Evolutionary conservation across 2,113 vertebrate genomes (phyloP).

Genomic region (Zingel zingel): DNA sequence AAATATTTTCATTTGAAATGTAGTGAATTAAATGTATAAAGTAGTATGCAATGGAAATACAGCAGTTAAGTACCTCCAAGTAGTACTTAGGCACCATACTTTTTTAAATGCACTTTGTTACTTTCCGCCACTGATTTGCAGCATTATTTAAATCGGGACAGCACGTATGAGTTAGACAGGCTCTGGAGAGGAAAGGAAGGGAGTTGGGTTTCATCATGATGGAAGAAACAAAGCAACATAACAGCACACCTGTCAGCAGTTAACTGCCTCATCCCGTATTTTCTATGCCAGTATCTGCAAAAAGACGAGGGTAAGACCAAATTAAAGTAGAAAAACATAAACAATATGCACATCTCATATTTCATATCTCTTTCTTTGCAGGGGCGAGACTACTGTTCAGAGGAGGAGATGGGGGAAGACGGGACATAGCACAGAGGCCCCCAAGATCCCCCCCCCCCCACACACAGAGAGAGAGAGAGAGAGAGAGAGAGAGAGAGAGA

Average conservation of each 20-base stretch:
- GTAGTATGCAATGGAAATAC: background rate
- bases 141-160: background rate
- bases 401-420: constrained; percentile 88
- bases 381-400: constrained; percentile 96
- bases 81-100: background rate
- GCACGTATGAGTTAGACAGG: background rate
- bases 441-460: constrained; percentile 40
- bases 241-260: constrained; percentile 54
- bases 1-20: background rate
- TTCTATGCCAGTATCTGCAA: constrained; percentile 8
- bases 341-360: constrained; percentile 5
- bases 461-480: no score
- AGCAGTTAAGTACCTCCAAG: background rate
- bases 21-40: background rate
- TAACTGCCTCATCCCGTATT: constrained; percentile 1
- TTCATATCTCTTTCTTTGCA: constrained; percentile 63
- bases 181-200: constrained; percentile 22
- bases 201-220: constrained; percentile 9
- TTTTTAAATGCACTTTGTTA: constrained; percentile 9
- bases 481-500: no score
- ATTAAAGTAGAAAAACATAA: background rate
- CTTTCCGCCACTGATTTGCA: background rate
- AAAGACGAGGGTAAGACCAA: background rate
- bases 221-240: constrained; percentile 27
- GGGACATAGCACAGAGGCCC: constrained; percentile 91